A percentile compares a stretch with the other conserved stretches of the same genome.
Evolutionary conservation across 2,797 vertebrate genomes (phyloP).

Genomic region (Silurus lanzhouensis): DNA sequence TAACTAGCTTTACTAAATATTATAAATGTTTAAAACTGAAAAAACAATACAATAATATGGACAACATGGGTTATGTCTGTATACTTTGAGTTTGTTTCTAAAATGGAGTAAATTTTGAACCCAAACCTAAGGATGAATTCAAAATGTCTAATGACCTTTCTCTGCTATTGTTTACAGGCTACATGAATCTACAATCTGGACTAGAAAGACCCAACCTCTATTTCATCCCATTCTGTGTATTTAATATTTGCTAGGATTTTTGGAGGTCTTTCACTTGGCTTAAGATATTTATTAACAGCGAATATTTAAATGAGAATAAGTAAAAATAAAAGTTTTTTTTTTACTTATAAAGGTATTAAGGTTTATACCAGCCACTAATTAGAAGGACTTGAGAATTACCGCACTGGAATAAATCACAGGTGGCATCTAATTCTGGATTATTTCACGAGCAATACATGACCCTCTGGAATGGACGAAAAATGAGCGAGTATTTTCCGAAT

Average conservation of each 20-base stretch:
- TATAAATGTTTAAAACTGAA: background rate
- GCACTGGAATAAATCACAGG: background rate
- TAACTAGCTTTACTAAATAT: no score
- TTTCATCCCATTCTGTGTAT: background rate
- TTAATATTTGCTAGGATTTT: background rate
- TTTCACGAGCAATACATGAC: slow-evolving; percentile 3
- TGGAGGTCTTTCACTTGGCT: background rate
- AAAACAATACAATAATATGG: background rate
- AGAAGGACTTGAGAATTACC: background rate
- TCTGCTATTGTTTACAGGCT: background rate
- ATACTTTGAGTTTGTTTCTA: background rate
- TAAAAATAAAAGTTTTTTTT: background rate
- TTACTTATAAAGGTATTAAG: no score
- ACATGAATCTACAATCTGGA: background rate
- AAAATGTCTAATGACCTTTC: background rate
- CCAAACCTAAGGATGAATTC: background rate
- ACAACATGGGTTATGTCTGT: background rate
- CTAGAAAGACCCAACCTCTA: background rate
- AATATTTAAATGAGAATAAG: background rate
- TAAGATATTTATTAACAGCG: background rate
- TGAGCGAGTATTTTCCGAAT: background rate
- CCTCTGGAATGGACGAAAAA: slow-evolving; percentile 10
- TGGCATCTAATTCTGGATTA: slow-evolving; percentile 2
- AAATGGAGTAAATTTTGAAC: background rate
- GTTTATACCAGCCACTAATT: background rate